Evolutionary conservation across 2,113 vertebrate species (phyloP).

Genomic region (Pogonocichla stellata): DNA sequence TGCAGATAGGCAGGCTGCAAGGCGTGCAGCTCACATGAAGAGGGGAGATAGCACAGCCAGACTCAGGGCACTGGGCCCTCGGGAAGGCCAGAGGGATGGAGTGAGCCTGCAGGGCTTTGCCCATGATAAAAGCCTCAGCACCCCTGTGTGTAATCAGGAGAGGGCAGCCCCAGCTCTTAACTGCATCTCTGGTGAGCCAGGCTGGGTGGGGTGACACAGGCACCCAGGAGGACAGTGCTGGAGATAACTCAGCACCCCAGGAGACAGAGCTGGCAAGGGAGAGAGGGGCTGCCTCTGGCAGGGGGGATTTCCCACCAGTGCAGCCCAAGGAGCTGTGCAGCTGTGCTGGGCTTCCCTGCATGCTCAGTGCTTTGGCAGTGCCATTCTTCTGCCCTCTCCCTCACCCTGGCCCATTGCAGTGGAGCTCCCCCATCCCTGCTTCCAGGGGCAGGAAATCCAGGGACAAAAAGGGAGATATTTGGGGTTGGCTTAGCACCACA

Average conservation of each 20-base stretch:
- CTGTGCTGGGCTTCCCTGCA: not conserved
- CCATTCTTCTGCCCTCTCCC: not conserved
- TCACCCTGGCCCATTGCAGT: accelerated
- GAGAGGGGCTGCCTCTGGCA: not conserved
- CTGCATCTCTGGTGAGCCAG: conserved; percentile 26
- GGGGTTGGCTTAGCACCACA: accelerated
- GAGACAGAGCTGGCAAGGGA: not conserved
- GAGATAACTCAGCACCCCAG: not conserved
- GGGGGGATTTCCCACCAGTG: not conserved
- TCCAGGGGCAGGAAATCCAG: not conserved
- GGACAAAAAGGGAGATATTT: not conserved
- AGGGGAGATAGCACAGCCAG: not conserved
- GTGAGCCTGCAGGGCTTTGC: conserved; percentile 37
- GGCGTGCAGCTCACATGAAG: not conserved
- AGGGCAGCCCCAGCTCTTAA: conserved; percentile 2
- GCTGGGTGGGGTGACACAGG: conserved; percentile 62
- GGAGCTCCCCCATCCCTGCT: not conserved
- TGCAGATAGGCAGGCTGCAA: conserved; percentile 20
- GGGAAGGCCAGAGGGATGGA: not conserved
- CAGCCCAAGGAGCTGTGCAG: not conserved
- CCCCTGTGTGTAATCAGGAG: conserved; percentile 38
- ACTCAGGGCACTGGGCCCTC: accelerated
- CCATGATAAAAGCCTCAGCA: conserved; percentile 47
- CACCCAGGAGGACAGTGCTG: not conserved
- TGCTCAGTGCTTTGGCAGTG: accelerated